Base-by-base conservation (phyloP, 2,113 vertebrate species). In the Gadus chalcogrammus region DNA sequence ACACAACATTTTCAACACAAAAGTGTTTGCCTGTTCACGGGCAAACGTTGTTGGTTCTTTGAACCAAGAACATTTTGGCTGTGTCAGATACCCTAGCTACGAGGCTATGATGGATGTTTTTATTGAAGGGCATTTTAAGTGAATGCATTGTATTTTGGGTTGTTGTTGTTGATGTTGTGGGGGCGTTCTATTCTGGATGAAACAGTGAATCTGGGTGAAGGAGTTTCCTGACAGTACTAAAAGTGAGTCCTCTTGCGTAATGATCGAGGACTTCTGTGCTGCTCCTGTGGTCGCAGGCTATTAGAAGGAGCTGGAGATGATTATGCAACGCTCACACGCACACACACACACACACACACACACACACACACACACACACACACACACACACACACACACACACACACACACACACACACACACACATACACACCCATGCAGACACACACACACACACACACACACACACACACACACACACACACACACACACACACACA, bases 231-330 rank as follows among this genome's bases (percentile, higher is more conserved):
- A 48, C 42, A 13, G 42, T 48, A 12, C 9, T 48, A 13, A 17
- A 58, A 58, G 15, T 58, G 55, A n/a, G 55, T 58, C 55, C 55
- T 58, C 55, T 58, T 58, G 55, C 55, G 55, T 58, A 58, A 58
- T 16, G 13, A 58, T 9, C 3, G 55, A n/a, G n/a, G 55, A 17
- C 13, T 58, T n/a, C 5, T 17, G 15, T 17, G 13, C 55, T 58
- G 15, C n/a, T 58, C 3, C n/a, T n/a, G n/a, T n/a, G 15, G 55
- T 58, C 16, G 3, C 15, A n/a, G 55, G 55, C 55, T 58, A n/a
- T 58, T 58, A 58, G 12, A n/a, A 58, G 55, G n/a, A n/a, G 55
- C 15, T 5, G 55, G 5, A 58, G 15, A 58, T 58, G 55, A 58
- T 58, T 58, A 58, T n/a, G n/a, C 55, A 58, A 58, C 55, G 4